phyloP scores from a whole-genome alignment of 2,888 invertebrate species.

The Pammene aurita region DNA sequence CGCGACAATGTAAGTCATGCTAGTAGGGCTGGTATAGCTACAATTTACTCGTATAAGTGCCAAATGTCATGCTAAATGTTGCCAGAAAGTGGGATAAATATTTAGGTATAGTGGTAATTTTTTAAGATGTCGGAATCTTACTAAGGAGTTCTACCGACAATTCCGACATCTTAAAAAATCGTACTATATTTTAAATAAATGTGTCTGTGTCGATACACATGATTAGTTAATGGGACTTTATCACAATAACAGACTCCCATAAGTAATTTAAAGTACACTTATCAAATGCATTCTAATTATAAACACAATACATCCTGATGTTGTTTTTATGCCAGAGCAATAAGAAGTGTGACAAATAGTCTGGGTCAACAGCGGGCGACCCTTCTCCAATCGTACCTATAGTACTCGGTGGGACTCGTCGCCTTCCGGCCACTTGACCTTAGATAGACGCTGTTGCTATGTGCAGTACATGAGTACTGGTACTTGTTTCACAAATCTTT shows the following conservation, averaged over 20 bases:
- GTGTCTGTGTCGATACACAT: no score
- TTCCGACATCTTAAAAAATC: no score
- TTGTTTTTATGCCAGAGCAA: conserved; percentile 37
- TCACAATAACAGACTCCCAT: not conserved
- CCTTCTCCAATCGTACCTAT: conserved; percentile 36
- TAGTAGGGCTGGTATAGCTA: no score
- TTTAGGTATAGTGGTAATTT: no score
- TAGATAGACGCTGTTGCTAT: conserved; percentile 61
- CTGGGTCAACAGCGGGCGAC: conserved; percentile 36
- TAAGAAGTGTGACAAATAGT: conserved; percentile 37
- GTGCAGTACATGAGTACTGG: conserved; percentile 51
- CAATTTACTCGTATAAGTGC: no score
- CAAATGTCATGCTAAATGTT: no score
- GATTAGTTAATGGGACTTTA: no score
- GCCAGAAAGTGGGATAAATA: no score
- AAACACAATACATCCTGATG: conserved; percentile 41
- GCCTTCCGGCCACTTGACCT: conserved; percentile 51
- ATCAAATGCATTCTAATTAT: conserved; percentile 32
- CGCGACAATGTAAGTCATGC: no score
- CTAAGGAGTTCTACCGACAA: no score
- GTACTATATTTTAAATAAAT: no score
- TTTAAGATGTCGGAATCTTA: no score
- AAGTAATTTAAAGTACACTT: not conserved
- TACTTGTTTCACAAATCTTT: conserved; percentile 7
- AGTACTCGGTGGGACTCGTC: conserved; percentile 26